Percentiles rank a stretch among this genome's conserved stretches.
phyloP scores from a whole-genome alignment of 2,797 vertebrate genomes.

The Spondyliosoma cantharus region DNA sequence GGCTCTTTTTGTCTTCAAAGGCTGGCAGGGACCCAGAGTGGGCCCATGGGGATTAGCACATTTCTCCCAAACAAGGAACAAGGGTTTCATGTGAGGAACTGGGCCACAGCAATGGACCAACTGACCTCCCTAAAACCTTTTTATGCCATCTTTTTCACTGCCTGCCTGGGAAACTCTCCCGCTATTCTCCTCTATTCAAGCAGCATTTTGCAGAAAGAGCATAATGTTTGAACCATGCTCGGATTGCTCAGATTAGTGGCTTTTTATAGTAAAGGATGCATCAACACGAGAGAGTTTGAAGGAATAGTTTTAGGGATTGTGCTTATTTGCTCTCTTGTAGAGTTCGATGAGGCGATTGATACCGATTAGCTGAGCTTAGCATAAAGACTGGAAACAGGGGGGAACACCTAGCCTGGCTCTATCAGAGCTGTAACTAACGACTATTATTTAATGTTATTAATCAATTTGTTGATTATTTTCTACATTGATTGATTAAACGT shows the following conservation, averaged over 20 bases:
- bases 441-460: no score
- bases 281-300: neutral
- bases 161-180: constrained; percentile 55
- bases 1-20: constrained; percentile 67
- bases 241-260: neutral
- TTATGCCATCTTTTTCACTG: constrained; percentile 47
- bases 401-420: neutral
- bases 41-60: constrained; percentile 74
- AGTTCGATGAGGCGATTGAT: neutral
- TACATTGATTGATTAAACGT: no score
- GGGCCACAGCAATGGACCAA: constrained; percentile 57
- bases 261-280: neutral
- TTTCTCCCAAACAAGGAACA: constrained; percentile 78
- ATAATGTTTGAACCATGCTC: neutral
- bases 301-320: neutral
- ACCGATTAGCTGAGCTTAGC: neutral
- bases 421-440: no score
- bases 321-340: neutral
- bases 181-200: constrained; percentile 14
- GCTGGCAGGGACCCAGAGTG: constrained; percentile 54
- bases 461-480: no score
- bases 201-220: neutral
- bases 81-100: constrained; percentile 71
- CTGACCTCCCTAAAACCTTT: constrained; percentile 67
- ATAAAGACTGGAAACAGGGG: neutral